These are phyloP conservation scores for Callionymus lyra DNA, from an alignment of 2,113 vertebrate species.

Conservation along the genomic window DNA sequence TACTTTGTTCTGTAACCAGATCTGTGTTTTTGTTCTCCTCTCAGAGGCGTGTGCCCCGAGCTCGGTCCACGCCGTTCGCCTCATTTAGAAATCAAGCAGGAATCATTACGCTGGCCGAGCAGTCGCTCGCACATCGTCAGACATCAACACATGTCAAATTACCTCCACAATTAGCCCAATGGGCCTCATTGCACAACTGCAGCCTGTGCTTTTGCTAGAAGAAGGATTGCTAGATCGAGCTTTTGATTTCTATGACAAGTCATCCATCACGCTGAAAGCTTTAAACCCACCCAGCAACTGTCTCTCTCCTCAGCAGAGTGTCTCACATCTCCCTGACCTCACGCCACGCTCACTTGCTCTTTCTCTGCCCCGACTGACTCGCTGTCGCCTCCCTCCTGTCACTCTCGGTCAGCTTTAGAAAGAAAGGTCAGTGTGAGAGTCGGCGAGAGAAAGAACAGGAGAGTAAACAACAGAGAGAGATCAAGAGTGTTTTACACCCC, in stretches of 20 bases:
- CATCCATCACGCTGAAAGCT: constrained; percentile 54
- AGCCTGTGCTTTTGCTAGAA: constrained; percentile 44
- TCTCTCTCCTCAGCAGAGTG: constrained; percentile 16
- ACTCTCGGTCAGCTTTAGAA: constrained; percentile 56
- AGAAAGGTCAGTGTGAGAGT: constrained; percentile 64
- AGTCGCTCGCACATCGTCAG: constrained; percentile 51
- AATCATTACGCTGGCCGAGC: constrained; percentile 50
- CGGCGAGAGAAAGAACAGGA: constrained; percentile 62
- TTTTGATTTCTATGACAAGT: constrained; percentile 65
- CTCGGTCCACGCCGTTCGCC: constrained; percentile 42
- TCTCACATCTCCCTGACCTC: constrained; percentile 29
- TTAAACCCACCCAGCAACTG: constrained; percentile 9
- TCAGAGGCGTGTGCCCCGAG: constrained; percentile 35
- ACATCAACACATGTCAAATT: constrained; percentile 67
- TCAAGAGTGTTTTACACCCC: constrained; percentile 72
- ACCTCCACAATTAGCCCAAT: constrained; percentile 61
- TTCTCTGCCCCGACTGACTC: constrained; percentile 18
- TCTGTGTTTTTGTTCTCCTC: constrained; percentile 56
- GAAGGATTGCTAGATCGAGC: constrained; percentile 36
- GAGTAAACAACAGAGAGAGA: constrained; percentile 71
- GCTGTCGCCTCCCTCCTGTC: constrained; percentile 45
- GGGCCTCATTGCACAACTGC: constrained; percentile 46
- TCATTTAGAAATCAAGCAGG: constrained; percentile 59
- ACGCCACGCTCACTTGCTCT: constrained; percentile 30
- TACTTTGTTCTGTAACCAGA: constrained; percentile 49